These are phyloP conservation scores for Atherinomorus stipes DNA, from an alignment of 2,113 vertebrate genomes.

Conservation along the genomic window DNA sequence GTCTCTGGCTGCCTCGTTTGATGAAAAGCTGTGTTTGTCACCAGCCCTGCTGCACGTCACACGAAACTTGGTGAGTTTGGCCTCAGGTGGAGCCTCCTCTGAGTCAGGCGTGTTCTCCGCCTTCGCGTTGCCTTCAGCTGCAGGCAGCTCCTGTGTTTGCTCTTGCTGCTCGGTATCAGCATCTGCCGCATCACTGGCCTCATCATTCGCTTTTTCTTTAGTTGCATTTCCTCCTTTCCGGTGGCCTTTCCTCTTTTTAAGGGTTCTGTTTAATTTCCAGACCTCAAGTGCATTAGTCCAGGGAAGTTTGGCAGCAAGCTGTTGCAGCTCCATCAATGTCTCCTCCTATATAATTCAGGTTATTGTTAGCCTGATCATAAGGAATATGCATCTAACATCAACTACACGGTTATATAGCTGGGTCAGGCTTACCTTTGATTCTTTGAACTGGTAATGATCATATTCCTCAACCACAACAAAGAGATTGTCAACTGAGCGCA, in stretches of 20 bases:
- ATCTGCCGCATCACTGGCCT: slow-evolving; percentile 39
- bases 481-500: slow-evolving; percentile 95
- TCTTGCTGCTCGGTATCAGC: slow-evolving; percentile 42
- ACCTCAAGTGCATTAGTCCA: slow-evolving; percentile 90
- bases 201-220: slow-evolving; percentile 60
- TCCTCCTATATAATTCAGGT: slow-evolving; percentile 85
- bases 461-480: slow-evolving; percentile 94
- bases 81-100: slow-evolving; percentile 51
- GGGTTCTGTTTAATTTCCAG: slow-evolving; percentile 90
- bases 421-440: slow-evolving; percentile 86
- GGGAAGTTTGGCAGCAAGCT: slow-evolving; percentile 88
- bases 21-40: slow-evolving; percentile 94
- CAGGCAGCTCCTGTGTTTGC: slow-evolving; percentile 10
- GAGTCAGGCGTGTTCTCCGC: not conserved
- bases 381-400: not conserved
- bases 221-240: slow-evolving; percentile 76
- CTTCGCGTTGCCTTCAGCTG: slow-evolving; percentile 27
- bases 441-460: slow-evolving; percentile 90
- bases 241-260: slow-evolving; percentile 92
- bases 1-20: slow-evolving; percentile 95
- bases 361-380: not conserved
- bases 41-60: slow-evolving; percentile 96
- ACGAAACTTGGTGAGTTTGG: slow-evolving; percentile 86
- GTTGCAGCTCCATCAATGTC: slow-evolving; percentile 88
- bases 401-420: not conserved